Percentiles rank a stretch among this genome's conserved stretches.
These are phyloP conservation scores for Ceratosolen solmsi DNA, from an alignment of 1,140 invertebrate genomes.

Conservation along the genomic window DNA sequence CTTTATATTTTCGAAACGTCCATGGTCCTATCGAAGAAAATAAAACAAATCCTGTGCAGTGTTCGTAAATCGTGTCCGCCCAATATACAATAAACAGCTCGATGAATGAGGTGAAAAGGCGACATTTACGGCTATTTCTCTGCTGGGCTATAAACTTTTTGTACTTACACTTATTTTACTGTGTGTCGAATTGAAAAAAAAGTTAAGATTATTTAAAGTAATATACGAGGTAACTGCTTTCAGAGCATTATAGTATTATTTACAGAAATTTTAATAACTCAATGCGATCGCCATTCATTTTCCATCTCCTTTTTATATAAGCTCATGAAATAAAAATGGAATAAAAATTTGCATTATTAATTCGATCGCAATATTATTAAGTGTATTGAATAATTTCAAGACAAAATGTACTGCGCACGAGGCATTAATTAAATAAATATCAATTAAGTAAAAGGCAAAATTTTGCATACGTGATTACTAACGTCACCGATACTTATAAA, in stretches of 20 bases:
- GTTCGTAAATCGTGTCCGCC: neutral
- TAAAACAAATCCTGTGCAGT: neutral
- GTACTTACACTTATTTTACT: constrained; percentile 5
- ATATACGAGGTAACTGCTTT: neutral
- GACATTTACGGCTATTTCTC: constrained; percentile 24
- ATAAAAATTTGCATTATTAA: neutral
- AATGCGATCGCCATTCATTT: neutral
- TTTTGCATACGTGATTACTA: neutral
- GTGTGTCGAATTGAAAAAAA: neutral
- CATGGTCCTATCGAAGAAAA: neutral
- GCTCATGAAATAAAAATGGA: too few species aligned
- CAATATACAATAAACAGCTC: neutral
- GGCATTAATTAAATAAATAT: neutral
- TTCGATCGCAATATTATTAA: neutral
- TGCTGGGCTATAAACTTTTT: neutral
- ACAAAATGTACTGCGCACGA: neutral
- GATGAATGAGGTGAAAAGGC: constrained; percentile 13
- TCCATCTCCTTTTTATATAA: too few species aligned
- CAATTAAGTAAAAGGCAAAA: too few species aligned
- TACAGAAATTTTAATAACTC: neutral
- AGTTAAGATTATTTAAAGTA: constrained; percentile 7
- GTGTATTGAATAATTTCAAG: neutral
- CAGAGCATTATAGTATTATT: neutral
- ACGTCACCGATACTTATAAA: neutral
- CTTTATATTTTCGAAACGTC: constrained; percentile 10